Conservation (phyloP, 2,888 invertebrate species). For the Torymus auratus region DNA sequence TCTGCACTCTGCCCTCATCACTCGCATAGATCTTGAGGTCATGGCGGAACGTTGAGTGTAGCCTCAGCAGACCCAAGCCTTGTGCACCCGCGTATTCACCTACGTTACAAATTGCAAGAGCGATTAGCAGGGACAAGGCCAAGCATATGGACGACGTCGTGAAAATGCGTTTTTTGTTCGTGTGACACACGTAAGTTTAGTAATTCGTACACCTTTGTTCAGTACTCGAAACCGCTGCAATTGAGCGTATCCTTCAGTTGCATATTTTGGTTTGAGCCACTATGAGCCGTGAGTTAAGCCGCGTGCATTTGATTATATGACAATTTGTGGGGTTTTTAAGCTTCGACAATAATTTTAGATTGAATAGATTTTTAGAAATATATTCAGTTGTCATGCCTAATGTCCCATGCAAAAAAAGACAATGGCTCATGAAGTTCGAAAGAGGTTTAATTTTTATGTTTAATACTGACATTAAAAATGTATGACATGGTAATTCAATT, state of each 20-base stretch:
- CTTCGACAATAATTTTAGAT: background rate
- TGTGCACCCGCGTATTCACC: conserved; percentile 94
- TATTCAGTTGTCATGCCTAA: too few relatives aligned
- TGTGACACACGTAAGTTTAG: conserved; percentile 19
- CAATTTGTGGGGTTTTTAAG: background rate
- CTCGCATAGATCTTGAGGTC: conserved; percentile 99
- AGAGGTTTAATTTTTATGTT: background rate
- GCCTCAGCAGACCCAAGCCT: conserved; percentile 93
- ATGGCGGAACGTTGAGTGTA: conserved; percentile 99
- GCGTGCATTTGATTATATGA: background rate
- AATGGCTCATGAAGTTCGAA: background rate
- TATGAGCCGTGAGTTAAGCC: conserved; percentile 11
- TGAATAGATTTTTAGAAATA: too few relatives aligned
- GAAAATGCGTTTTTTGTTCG: conserved; percentile 1
- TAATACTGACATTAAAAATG: background rate
- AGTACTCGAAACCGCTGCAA: conserved; percentile 38
- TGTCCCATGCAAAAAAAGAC: conserved; percentile 13
- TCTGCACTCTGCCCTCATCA: conserved; percentile 99
- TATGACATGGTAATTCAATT: background rate
- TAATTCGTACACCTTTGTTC: conserved; percentile 1
- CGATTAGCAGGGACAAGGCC: conserved; percentile 7
- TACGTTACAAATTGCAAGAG: conserved; percentile 61
- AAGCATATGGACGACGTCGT: background rate
- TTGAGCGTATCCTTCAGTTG: conserved; percentile 2
- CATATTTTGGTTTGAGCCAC: conserved; percentile 2